Conservation (phyloP, 2,113 vertebrate species). For the Malurus alboscapulatus region DNA sequence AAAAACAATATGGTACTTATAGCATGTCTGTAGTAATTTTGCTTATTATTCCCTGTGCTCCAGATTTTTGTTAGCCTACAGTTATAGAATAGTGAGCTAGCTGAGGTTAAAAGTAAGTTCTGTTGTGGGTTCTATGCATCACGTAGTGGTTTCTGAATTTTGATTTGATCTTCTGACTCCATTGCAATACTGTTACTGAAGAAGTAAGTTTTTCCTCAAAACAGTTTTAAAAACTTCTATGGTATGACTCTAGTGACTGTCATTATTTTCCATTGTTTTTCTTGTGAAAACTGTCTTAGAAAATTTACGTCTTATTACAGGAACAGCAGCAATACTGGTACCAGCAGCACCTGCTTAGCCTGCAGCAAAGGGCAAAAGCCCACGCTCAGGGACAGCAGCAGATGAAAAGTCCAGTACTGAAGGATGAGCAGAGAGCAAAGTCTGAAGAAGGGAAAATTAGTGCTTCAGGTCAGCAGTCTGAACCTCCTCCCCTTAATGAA, state of each 20-base stretch:
- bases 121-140: neutral
- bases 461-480: slow-evolving; percentile 50
- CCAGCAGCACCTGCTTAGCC: slow-evolving; percentile 91
- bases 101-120: neutral
- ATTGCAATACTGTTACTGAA: neutral
- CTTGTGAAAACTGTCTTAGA: neutral
- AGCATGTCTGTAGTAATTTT: neutral
- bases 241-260: neutral
- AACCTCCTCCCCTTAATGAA: slow-evolving; percentile 73
- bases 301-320: slow-evolving; percentile 65
- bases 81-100: neutral
- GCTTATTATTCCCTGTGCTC: neutral
- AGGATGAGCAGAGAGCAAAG: slow-evolving; percentile 64
- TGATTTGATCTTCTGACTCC: neutral
- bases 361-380: slow-evolving; percentile 84
- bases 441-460: slow-evolving; percentile 59
- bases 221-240: neutral
- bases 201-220: neutral
- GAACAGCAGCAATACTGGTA: slow-evolving; percentile 97
- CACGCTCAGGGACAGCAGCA: slow-evolving; percentile 72
- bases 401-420: slow-evolving; percentile 58
- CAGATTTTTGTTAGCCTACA: neutral
- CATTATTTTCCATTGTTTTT: neutral
- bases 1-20: neutral
- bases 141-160: neutral